A percentile compares a stretch with the other conserved stretches of the same genome.
Evolutionary conservation across 1,140 invertebrate species (phyloP).

Genomic region (Drosophila athabasca): DNA sequence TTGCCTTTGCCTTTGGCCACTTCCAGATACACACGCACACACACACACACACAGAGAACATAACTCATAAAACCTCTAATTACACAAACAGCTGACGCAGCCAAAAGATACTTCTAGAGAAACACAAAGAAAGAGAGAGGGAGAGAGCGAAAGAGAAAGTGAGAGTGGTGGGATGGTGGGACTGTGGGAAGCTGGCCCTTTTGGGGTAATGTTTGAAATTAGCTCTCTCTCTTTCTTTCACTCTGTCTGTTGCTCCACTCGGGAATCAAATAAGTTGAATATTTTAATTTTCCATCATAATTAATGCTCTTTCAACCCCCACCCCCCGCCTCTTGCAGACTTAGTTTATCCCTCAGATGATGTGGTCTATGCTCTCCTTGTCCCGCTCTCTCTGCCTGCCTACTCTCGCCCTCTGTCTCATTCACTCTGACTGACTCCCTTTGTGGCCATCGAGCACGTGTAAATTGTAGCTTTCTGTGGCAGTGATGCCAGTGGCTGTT

Average conservation of each 20-base stretch:
- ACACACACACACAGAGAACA: constrained; percentile 14
- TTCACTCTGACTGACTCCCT: neutral
- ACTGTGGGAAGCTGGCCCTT: neutral
- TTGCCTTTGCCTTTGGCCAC: constrained; percentile 8
- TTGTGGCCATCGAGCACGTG: constrained; percentile 50
- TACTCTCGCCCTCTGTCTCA: too few relatives aligned
- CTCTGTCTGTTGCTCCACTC: neutral
- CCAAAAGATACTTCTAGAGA: constrained; percentile 34
- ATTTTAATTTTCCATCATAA: constrained; percentile 54
- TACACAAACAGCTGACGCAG: constrained; percentile 74
- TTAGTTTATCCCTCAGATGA: constrained; percentile 43
- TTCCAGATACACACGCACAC: constrained; percentile 30
- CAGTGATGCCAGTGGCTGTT: constrained; percentile 46
- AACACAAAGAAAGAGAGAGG: constrained; percentile 14
- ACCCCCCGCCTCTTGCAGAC: constrained; percentile 2
- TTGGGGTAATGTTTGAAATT: neutral
- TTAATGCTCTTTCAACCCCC: constrained; percentile 49
- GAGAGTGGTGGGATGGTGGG: neutral
- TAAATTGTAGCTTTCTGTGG: constrained; percentile 63
- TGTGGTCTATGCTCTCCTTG: constrained; percentile 27
- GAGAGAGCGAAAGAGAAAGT: neutral
- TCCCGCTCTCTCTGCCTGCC: neutral
- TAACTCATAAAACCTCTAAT: constrained; percentile 77
- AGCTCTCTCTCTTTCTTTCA: neutral
- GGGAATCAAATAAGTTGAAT: constrained; percentile 52